A percentile compares a stretch with the other conserved stretches of the same genome.
Evolutionary conservation across 2,113 vertebrate genomes (phyloP).

Genomic region (Platichthys flesus): DNA sequence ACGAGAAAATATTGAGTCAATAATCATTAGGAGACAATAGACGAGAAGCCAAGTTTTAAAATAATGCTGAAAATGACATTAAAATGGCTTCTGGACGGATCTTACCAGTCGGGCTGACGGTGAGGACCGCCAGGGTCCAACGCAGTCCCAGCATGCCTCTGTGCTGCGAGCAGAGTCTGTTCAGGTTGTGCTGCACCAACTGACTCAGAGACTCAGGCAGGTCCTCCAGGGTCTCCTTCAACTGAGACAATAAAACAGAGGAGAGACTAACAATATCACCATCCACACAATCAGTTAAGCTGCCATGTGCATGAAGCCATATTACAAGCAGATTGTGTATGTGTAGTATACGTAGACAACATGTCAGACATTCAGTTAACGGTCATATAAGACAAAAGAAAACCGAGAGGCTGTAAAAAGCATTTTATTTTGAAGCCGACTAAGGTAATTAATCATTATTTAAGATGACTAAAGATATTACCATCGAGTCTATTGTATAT

Average conservation of each 20-base stretch:
- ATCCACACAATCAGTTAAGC: not conserved
- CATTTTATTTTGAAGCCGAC: too few species aligned
- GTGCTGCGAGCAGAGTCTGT: constrained; percentile 82
- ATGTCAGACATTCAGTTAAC: too few species aligned
- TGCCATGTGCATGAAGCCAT: not conserved
- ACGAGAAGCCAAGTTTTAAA: not conserved
- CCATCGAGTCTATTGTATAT: not conserved
- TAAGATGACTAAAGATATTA: too few species aligned
- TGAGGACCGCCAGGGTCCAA: constrained; percentile 78
- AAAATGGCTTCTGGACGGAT: not conserved
- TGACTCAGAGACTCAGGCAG: constrained; percentile 83
- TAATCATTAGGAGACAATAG: not conserved
- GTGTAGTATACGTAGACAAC: not conserved
- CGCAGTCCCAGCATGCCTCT: constrained; percentile 72
- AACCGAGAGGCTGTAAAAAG: too few species aligned
- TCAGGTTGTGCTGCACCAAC: constrained; percentile 82
- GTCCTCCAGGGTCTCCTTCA: constrained; percentile 79
- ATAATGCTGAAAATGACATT: too few species aligned
- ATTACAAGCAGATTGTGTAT: not conserved
- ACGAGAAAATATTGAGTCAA: not conserved
- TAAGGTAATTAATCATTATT: too few species aligned
- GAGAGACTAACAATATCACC: not conserved
- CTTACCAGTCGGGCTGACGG: constrained; percentile 83
- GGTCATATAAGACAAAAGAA: too few species aligned
- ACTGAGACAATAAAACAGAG: constrained; percentile 59